These are phyloP conservation scores for Turnix velox DNA, from an alignment of 2,113 vertebrate genomes.

Conservation along the genomic window DNA sequence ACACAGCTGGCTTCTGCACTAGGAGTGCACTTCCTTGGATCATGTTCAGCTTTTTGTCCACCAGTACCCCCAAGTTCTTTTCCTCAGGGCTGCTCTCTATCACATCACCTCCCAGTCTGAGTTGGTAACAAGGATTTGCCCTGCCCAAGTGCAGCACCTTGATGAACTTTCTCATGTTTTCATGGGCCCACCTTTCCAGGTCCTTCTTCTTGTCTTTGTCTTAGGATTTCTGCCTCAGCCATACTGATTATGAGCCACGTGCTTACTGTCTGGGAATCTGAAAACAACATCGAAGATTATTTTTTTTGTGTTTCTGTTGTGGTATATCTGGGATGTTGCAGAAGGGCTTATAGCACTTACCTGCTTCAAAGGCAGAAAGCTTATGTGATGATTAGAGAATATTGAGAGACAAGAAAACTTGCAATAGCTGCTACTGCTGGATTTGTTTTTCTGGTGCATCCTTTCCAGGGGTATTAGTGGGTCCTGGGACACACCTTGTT, in stretches of 20 bases:
- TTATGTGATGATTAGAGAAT: background rate
- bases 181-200: no score
- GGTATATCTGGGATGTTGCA: background rate
- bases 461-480: background rate
- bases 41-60: no score
- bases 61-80: no score
- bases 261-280: background rate
- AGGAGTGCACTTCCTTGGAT: no score
- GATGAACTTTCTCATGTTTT: no score
- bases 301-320: background rate
- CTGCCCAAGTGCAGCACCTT: no score
- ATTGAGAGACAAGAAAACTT: background rate
- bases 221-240: background rate
- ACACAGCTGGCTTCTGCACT: no score
- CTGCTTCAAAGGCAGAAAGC: background rate
- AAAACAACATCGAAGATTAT: background rate
- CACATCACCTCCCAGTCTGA: no score
- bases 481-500: slow-evolving; percentile 17
- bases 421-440: background rate
- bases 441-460: background rate
- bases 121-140: no score
- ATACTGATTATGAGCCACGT: background rate
- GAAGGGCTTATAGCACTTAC: background rate
- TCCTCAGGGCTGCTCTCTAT: no score
- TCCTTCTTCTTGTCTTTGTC: background rate